Evolutionary conservation across 2,113 vertebrate genomes (phyloP), one percentile per base, ranked within the genome.

Genomic region (Jaculus jaculus): DNA sequence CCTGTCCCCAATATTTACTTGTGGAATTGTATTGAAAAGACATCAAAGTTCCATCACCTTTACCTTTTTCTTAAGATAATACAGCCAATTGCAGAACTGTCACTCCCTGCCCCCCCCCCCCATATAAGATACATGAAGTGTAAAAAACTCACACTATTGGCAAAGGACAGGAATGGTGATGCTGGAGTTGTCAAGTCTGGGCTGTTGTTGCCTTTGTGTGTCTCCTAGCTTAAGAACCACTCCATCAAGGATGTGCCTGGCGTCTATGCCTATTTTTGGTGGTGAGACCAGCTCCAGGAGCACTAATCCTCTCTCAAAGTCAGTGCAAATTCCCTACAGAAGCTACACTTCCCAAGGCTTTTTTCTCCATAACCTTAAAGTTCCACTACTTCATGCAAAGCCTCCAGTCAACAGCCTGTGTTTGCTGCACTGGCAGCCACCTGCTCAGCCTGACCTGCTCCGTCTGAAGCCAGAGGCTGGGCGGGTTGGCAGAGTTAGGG

Each of bases 1-100:
- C 10, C 34, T 2, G 5, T 75, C 32, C 13, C 26, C 9, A 17
- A 21, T 84, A 93, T 92, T 95, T 73, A 32, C 32, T 89, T 85
- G 87, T 91, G 85, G 79, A 74, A 89, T 58, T 84, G 94, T 92
- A 96, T 77, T 91, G 91, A 94, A 93, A 96, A 91, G 51, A 75
- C 32, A 37, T 94, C 89, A 95, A 95, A 91, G 84, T 8, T 68
- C 51, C 66, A 87, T 92, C 82, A 39, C 21, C 37, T 28, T 84
- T 87, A 82, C 68, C 51, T 28, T 87, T 73, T 72, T 24, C 32
- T 90, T 75, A 71, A 87, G 73, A 84, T 47, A 83, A 91, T 88
- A 81, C 5, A 90, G 60, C 68, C 58, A 20, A 42, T 34, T 92
- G 30, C 66, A 72, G 61, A 63, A 32, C 58, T 30, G 39, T 90